Evolutionary conservation across 2,888 invertebrate genomes (phyloP).

Genomic region (Synanthedon formicaeformis): DNA sequence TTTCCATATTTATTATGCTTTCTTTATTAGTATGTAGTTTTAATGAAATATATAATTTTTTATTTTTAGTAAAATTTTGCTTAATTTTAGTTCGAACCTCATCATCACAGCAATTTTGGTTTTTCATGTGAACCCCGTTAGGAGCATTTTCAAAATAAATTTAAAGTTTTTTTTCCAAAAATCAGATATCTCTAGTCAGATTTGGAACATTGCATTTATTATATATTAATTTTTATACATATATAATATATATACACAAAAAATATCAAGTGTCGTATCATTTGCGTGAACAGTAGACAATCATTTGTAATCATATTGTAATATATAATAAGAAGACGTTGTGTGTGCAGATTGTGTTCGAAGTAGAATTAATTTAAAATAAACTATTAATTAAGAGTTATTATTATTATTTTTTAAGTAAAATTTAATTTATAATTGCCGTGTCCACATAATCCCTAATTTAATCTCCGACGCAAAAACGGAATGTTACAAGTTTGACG

Average conservation of each 20-base stretch:
- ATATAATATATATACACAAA: not conserved
- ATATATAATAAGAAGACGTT: not conserved
- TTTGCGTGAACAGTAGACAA: conserved; percentile 47
- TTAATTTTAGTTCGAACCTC: too few relatives aligned
- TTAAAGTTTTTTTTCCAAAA: not conserved
- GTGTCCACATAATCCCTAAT: too few relatives aligned
- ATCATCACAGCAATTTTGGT: too few relatives aligned
- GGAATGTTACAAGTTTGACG: too few relatives aligned
- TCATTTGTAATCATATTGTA: conserved; percentile 16
- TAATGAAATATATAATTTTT: too few relatives aligned
- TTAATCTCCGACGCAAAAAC: too few relatives aligned
- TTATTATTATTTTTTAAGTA: not conserved
- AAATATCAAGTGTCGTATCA: conserved; percentile 33
- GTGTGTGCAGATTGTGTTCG: not conserved
- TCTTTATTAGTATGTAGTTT: too few relatives aligned
- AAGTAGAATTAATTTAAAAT: not conserved
- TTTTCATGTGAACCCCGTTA: too few relatives aligned
- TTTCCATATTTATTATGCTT: too few relatives aligned
- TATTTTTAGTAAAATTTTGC: too few relatives aligned
- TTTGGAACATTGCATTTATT: conserved; percentile 45
- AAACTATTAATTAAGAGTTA: not conserved
- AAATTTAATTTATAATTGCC: too few relatives aligned
- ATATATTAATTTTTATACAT: conserved; percentile 46
- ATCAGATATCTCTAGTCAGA: conserved; percentile 63
- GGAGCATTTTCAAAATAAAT: too few relatives aligned